phyloP scores from a whole-genome alignment of 2,888 invertebrate species.

The Andrena praecox region DNA sequence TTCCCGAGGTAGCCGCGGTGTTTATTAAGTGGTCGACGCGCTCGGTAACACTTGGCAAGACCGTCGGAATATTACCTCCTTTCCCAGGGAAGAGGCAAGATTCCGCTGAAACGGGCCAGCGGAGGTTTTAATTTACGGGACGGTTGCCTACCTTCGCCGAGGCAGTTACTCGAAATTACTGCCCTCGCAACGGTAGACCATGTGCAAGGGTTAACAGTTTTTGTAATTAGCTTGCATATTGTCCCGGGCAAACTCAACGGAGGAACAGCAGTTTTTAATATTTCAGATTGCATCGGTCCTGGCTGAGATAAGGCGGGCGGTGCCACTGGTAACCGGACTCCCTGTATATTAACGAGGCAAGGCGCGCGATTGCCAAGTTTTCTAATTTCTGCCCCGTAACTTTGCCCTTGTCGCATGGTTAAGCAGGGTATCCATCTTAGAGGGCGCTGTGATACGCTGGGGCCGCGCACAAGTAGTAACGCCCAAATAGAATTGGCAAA shows the following conservation, averaged over 20 bases:
- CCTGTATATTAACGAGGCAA: conserved; percentile 21
- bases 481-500: too few species aligned
- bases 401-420: too few species aligned
- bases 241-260: conserved; percentile 17
- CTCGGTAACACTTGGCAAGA: neutral
- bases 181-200: neutral
- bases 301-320: conserved; percentile 38
- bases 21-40: conserved; percentile 27
- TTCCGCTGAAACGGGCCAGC: conserved; percentile 5
- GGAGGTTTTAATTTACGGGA: conserved; percentile 22
- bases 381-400: conserved; percentile 29
- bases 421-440: too few species aligned
- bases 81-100: neutral
- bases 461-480: too few species aligned
- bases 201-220: conserved; percentile 47
- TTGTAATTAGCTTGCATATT: conserved; percentile 50
- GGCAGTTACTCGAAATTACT: conserved; percentile 27
- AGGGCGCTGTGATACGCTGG: too few species aligned
- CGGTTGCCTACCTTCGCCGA: conserved; percentile 9
- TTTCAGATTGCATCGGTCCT: conserved; percentile 33
- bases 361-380: conserved; percentile 31
- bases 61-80: conserved; percentile 5
- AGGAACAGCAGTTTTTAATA: conserved; percentile 45
- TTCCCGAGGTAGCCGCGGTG: neutral
- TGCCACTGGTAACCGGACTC: neutral